Base-by-base conservation (phyloP, 1,140 invertebrate species). In the Polyergus mexicanus region DNA sequence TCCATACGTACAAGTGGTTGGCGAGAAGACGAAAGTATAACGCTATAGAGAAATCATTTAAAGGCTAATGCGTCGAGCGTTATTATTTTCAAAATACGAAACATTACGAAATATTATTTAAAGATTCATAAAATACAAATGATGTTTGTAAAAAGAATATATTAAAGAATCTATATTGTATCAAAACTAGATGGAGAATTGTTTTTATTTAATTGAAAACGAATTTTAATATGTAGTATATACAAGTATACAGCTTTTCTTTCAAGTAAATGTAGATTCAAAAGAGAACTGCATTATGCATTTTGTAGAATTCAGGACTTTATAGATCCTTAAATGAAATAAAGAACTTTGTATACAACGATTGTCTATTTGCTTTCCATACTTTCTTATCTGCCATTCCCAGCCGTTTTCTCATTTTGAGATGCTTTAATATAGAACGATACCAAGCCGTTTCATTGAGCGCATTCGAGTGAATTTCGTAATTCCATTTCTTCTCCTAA, bases 321-420 rank as follows among this genome's bases (percentile, higher is more conserved):
- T 11, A n/a, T 54, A 35, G 47, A 3, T 72, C 28, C 28, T 72
- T 72, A 54, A 72, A 56, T 72, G 47, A 51, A 54, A 72, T 28
- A 72, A 72, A 72, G 16, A 72, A 54, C 25, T 76, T 41, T 76
- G n/a, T 51, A 25, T 60, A 72, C 25, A 44, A 51, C 16, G 58
- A 72, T 58, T 81, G 38, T 72, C 5, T 72, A 22, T 71, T 72
- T 66, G 19, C 8, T 78, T 44, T 58, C 16, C 5, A 76, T 6
- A 7, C 19, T 71, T 58, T 28, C 66, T 81, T 81, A 81, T 81
- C 78, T 44, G 25, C 25, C 66, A 25, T 81, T 72, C 25, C 3
- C 77, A 81, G 65, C 65, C 16, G 65, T 71, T 56, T 19, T 38
- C 22, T 3, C n/a, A 41, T 81, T 81, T 56, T 28, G n/a, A 80